Base-by-base conservation (phyloP, 2,113 vertebrate genomes). In the Apodemus sylvaticus region DNA sequence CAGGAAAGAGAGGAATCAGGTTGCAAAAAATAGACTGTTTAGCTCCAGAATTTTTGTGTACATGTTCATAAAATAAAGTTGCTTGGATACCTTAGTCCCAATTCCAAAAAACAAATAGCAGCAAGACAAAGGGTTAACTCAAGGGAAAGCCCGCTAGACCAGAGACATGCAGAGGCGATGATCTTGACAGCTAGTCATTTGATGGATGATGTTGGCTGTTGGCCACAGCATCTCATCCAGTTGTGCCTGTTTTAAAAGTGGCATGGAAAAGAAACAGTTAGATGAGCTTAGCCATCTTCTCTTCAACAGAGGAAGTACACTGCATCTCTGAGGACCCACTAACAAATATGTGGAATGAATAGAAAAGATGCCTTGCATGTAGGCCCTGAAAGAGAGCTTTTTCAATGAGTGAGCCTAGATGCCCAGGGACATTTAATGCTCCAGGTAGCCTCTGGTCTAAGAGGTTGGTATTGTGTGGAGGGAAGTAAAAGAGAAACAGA, bases 401-500 rank as follows among this genome's bases (percentile, higher is more conserved):
- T 53, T 78, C 70, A 79, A 5, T 0, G 73, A 85, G 71, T 6
- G 5, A 94, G 91, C 1, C 48, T 71, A 78, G 5, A 6, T 62
- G 48, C 85, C 24, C 1, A 3, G 20, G 77, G 82, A 97, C 97
- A 87, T 97, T 95, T 96, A 86, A 97, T 62, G 88, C 8, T 0
- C 79, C 55, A 20, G 12, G 48, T 92, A 94, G 66, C 51, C 77
- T 95, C 87, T 13, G 3, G 60, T 29, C 34, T 60, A 89, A 96
- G 68, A 92, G 74, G 94, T 60, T 97, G 96, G 92, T 94, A 87
- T 96, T 36, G 86, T 89, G 55, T 96, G 94, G 74, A 86, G 73
- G 83, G 86, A n/a, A 94, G 45, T 81, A 73, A 94, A 95, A 92
- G 45, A 94, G 97, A 98, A 96, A 98, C 95, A 97, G 98, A 98